phyloP scores from a whole-genome alignment of 2,113 vertebrate genomes.

The Epinephelus fuscoguttatus region DNA sequence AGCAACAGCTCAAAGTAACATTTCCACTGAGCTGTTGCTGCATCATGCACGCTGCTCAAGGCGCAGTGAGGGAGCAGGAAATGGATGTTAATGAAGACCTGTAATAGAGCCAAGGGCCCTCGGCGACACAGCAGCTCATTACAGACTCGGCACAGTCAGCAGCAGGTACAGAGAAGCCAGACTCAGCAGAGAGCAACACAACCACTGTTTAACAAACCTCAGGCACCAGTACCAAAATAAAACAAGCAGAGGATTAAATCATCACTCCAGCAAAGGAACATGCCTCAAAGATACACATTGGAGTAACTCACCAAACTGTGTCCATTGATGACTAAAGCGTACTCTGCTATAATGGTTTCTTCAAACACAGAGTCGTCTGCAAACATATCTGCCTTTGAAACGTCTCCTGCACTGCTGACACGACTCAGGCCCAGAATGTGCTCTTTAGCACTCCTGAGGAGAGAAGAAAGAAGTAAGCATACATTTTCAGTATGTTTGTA shows the following conservation, averaged over 20 bases:
- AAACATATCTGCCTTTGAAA: slow-evolving; percentile 71
- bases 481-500: not conserved
- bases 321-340: slow-evolving; percentile 86
- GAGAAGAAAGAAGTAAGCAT: not conserved
- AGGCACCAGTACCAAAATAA: not conserved
- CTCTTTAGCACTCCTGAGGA: slow-evolving; percentile 83
- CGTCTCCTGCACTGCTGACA: slow-evolving; percentile 62
- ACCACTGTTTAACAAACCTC: slow-evolving; percentile 11
- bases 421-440: slow-evolving; percentile 73
- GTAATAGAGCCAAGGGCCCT: slow-evolving; percentile 49
- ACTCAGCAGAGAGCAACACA: slow-evolving; percentile 36
- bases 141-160: slow-evolving; percentile 44
- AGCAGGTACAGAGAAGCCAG: slow-evolving; percentile 18
- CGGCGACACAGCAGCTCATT: slow-evolving; percentile 67
- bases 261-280: not conserved
- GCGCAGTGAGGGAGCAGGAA: slow-evolving; percentile 42
- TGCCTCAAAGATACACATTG: not conserved
- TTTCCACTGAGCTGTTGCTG: slow-evolving; percentile 9
- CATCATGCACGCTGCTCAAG: slow-evolving; percentile 7
- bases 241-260: not conserved
- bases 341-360: slow-evolving; percentile 83
- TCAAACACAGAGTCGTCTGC: slow-evolving; percentile 80
- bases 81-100: slow-evolving; percentile 75
- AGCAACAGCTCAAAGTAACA: slow-evolving; percentile 27
- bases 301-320: slow-evolving; percentile 86